These are phyloP conservation scores for Pseudanteris insignis DNA, from an alignment of 2,888 invertebrate genomes.

Conservation along the genomic window DNA sequence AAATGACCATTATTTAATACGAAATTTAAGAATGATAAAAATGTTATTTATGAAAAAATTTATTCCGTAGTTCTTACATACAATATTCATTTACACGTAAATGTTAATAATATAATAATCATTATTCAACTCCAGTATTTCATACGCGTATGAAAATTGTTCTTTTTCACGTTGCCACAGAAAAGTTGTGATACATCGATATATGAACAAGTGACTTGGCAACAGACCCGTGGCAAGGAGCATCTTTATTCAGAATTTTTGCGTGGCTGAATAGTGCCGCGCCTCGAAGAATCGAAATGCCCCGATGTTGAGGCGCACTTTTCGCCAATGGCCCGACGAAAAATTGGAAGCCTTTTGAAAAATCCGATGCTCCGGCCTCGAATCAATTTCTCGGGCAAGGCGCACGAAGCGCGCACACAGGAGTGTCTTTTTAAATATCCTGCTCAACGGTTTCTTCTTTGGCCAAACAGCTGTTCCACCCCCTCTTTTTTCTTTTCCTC, in stretches of 20 bases:
- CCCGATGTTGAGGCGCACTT: not conserved
- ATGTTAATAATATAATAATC: too few relatives aligned
- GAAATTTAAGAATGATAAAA: too few relatives aligned
- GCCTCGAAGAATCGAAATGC: constrained; percentile 6
- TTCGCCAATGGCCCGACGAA: not conserved
- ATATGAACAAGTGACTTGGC: constrained; percentile 11
- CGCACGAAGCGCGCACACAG: constrained; percentile 41
- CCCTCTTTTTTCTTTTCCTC: constrained; percentile 33
- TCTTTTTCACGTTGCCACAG: too few relatives aligned
- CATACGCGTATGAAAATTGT: too few relatives aligned
- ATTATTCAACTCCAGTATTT: too few relatives aligned
- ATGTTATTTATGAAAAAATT: too few relatives aligned
- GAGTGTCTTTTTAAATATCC: constrained; percentile 48
- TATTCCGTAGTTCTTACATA: too few relatives aligned
- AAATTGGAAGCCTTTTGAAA: constrained; percentile 28
- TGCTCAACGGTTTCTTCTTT: constrained; percentile 44
- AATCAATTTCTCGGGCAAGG: constrained; percentile 27
- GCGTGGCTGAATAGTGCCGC: constrained; percentile 4
- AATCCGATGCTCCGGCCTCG: constrained; percentile 17
- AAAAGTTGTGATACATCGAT: too few relatives aligned
- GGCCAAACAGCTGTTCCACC: constrained; percentile 50
- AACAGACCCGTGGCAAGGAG: not conserved
- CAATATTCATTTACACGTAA: too few relatives aligned
- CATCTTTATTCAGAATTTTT: constrained; percentile 7
- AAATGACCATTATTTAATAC: too few relatives aligned